Conservation (phyloP, 1,140 invertebrate genomes). For the Triops longicaudatus region DNA sequence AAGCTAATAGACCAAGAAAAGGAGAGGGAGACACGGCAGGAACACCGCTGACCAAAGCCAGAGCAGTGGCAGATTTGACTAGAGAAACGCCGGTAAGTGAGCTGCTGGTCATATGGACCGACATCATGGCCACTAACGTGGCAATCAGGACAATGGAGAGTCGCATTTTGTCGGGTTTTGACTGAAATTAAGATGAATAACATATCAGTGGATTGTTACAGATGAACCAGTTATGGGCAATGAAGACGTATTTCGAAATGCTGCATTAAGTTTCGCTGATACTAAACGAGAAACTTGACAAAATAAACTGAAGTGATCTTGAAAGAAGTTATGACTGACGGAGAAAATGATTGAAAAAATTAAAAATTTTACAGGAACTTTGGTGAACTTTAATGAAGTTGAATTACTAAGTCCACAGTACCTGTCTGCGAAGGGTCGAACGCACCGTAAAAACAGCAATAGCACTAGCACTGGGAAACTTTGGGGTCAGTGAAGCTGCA, state of each 20-base stretch:
- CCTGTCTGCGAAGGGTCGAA: background rate
- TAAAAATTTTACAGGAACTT: background rate
- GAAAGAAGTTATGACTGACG: too few relatives aligned
- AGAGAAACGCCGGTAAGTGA: background rate
- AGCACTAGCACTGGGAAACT: background rate
- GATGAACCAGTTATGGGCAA: too few relatives aligned
- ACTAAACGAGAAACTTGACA: too few relatives aligned
- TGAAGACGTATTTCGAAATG: too few relatives aligned
- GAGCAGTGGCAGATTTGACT: slow-evolving; percentile 5
- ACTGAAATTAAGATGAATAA: background rate
- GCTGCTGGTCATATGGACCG: background rate
- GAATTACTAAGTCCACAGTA: background rate
- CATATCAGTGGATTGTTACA: background rate
- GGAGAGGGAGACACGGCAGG: background rate
- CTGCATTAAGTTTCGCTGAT: too few relatives aligned
- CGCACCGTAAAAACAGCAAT: background rate
- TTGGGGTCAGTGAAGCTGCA: background rate
- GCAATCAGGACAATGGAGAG: background rate
- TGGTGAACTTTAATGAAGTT: background rate
- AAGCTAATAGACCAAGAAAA: background rate
- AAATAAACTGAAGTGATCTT: too few relatives aligned
- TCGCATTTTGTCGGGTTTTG: background rate
- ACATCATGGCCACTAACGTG: background rate
- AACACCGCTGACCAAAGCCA: background rate
- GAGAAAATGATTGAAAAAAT: too few relatives aligned